Evolutionary conservation across 2,888 invertebrate genomes (phyloP).

Genomic region (Drosophila anomelani): DNA sequence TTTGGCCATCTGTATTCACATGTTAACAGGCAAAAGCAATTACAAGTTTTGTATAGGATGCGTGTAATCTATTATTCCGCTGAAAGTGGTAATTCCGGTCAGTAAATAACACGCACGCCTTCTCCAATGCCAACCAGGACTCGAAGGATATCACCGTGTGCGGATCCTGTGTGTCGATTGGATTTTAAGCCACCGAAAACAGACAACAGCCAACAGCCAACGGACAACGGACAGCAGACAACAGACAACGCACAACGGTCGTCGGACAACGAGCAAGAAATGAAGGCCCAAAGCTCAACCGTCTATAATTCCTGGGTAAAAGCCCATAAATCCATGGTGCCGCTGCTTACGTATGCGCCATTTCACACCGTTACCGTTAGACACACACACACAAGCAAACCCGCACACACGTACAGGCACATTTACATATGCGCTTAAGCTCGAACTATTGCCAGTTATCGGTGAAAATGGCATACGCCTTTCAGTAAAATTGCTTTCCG

Average conservation of each 20-base stretch:
- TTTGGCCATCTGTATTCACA: slow-evolving; percentile 39
- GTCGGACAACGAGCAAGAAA: slow-evolving; percentile 55
- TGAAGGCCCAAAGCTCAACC: slow-evolving; percentile 63
- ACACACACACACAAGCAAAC: slow-evolving; percentile 38
- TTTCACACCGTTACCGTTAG: slow-evolving; percentile 76
- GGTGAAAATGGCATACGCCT: slow-evolving; percentile 66
- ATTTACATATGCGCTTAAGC: slow-evolving; percentile 31
- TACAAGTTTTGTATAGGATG: slow-evolving; percentile 69
- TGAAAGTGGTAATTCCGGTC: slow-evolving; percentile 80
- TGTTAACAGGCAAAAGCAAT: slow-evolving; percentile 72
- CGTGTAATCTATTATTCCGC: slow-evolving; percentile 78
- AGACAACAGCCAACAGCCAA: slow-evolving; percentile 51
- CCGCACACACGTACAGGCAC: slow-evolving; percentile 17
- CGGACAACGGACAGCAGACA: slow-evolving; percentile 18
- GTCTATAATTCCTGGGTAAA: slow-evolving; percentile 79
- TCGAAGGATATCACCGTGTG: slow-evolving; percentile 7
- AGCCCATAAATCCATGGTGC: slow-evolving; percentile 73
- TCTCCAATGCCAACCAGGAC: slow-evolving; percentile 48
- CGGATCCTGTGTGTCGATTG: slow-evolving; percentile 58
- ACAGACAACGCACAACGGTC: slow-evolving; percentile 13
- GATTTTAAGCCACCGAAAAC: slow-evolving; percentile 72
- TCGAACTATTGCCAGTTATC: slow-evolving; percentile 58
- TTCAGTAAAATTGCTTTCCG: slow-evolving; percentile 74
- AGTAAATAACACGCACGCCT: slow-evolving; percentile 73
- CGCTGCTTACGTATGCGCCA: slow-evolving; percentile 79